A percentile compares a stretch with the other conserved stretches of the same genome.
These are phyloP conservation scores for Scaptomyza pallida DNA, from an alignment of 1,140 invertebrate species.

Conservation along the genomic window DNA sequence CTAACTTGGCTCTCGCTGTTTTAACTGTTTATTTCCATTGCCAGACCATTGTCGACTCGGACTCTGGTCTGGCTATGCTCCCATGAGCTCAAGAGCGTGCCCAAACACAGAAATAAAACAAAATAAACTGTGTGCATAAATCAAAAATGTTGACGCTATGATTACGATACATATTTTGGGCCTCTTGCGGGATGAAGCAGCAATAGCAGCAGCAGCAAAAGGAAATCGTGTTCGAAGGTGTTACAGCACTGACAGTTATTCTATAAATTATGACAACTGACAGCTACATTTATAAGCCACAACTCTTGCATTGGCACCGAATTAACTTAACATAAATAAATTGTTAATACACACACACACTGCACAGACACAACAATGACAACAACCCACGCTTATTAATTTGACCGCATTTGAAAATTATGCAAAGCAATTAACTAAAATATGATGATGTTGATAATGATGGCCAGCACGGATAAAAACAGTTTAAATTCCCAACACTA, in stretches of 20 bases:
- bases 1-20: conserved; percentile 37
- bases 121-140: conserved; percentile 69
- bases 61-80: conserved; percentile 17
- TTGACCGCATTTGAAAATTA: conserved; percentile 73
- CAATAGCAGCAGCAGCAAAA: conserved; percentile 26
- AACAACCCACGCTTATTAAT: conserved; percentile 63
- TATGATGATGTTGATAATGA: conserved; percentile 33
- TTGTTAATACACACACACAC: conserved; percentile 49
- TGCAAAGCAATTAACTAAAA: conserved; percentile 76
- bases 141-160: conserved; percentile 80
- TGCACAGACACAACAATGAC: neutral
- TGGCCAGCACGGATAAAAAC: conserved; percentile 50
- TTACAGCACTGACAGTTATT: conserved; percentile 77
- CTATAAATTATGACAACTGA: conserved; percentile 83
- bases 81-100: conserved; percentile 55
- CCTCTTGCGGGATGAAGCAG: conserved; percentile 35
- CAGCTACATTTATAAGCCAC: conserved; percentile 81
- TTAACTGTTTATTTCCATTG: conserved; percentile 49
- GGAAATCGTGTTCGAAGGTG: conserved; percentile 75
- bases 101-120: conserved; percentile 34
- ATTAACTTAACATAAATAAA: conserved; percentile 70
- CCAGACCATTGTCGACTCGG: neutral
- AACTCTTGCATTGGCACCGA: conserved; percentile 63
- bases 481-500: conserved; percentile 41
- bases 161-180: conserved; percentile 68